These are phyloP conservation scores for Ernsta delagoae DNA, from an alignment of 2,888 invertebrate genomes.

Conservation along the genomic window DNA sequence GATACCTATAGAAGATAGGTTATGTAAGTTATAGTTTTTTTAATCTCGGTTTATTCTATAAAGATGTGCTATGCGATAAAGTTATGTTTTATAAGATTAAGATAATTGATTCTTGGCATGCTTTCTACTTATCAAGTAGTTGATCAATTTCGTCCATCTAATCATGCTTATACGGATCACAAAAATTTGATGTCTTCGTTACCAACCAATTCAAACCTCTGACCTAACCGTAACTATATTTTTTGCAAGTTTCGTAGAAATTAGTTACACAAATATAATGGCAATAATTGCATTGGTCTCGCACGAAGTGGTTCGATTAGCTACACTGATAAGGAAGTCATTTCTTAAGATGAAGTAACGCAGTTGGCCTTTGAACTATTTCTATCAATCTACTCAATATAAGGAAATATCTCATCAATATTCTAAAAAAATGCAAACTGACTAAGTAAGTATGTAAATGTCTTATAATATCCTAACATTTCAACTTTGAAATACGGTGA, in stretches of 20 bases:
- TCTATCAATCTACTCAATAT: conserved; percentile 3
- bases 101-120: no score
- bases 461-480: no score
- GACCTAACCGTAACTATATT: not conserved
- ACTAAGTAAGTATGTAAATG: no score
- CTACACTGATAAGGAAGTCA: not conserved
- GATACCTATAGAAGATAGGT: no score
- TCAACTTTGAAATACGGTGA: no score
- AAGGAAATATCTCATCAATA: not conserved
- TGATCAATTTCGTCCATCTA: not conserved
- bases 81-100: no score
- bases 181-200: not conserved
- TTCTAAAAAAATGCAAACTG: not conserved
- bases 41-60: no score
- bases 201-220: not conserved
- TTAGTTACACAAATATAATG: conserved; percentile 3
- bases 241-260: conserved; percentile 7
- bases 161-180: not conserved
- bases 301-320: conserved; percentile 8
- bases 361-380: conserved; percentile 14
- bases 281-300: conserved; percentile 11
- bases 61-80: no score
- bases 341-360: conserved; percentile 14
- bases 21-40: no score
- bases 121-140: not conserved